Conservation (phyloP, 2,113 vertebrate genomes). For the Canis aureus region DNA sequence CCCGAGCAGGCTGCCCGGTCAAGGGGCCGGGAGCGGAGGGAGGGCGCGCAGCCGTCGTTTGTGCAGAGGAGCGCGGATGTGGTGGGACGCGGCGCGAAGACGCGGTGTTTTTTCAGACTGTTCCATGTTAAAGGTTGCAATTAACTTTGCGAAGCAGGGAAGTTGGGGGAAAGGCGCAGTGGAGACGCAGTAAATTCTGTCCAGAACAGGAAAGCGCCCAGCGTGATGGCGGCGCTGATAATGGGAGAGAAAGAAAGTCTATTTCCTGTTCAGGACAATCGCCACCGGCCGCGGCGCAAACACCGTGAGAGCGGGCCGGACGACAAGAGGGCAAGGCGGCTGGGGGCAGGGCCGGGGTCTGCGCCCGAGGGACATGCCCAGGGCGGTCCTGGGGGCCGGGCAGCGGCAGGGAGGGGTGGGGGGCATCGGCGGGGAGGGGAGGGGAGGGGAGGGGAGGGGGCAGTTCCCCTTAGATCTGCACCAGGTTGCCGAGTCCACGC, state of each 20-base stretch:
- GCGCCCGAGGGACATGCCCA: not conserved
- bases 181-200: not conserved
- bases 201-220: slow-evolving; percentile 43
- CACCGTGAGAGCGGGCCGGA: not conserved
- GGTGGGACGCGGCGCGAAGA: not conserved
- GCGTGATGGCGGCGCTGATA: not conserved
- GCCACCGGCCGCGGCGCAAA: not conserved
- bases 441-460: too few species aligned
- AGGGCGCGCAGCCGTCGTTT: too few species aligned
- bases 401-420: not conserved
- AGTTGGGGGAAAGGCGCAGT: not conserved
- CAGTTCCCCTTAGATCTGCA: too few species aligned
- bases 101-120: slow-evolving; percentile 42
- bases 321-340: not conserved
- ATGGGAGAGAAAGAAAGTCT: not conserved
- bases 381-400: not conserved
- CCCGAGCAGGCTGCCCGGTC: not conserved
- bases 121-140: slow-evolving; percentile 60
- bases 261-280: slow-evolving; percentile 46
- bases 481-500: too few species aligned
- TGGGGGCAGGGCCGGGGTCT: fast-evolving
- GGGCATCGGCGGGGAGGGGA: too few species aligned
- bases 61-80: not conserved
- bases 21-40: too few species aligned
- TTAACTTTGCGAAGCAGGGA: not conserved